Base-by-base conservation (phyloP, 2,888 invertebrate genomes). In the Mythimna albipuncta region DNA sequence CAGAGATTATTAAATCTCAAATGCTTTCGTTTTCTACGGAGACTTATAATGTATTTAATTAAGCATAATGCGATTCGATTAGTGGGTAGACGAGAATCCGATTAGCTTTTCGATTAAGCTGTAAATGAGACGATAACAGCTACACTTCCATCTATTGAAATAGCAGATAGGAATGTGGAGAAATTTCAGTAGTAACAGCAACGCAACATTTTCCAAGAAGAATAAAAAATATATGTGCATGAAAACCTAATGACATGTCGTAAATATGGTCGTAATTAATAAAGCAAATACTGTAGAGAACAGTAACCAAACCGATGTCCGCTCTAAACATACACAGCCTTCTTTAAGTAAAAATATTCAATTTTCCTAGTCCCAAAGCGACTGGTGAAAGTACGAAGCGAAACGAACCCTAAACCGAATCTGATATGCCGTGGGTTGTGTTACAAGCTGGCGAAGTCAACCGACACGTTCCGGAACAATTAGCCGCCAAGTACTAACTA, bases 401-500 rank as follows among this genome's bases (percentile, higher is more conserved):
- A 77, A 73, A 68, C 69, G 38, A 73, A 80, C 73, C 75, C 77
- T 72, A 76, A 73, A 69, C 58, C 47, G 64, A 77, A 87, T 65
- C 59, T 41, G 87, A 87, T 79, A 85, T 47, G 55, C 68, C 64
- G 64, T 69, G 65, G 68, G 81, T 87, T 64, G 38, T 54, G 68
- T 86, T 87, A 78, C 85, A 26, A 54, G 74, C 70, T 67, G 62
- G 72, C 44, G 64, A 77, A 68, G 73, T 72, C 64, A 72, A 71
- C 72, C 69, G 75, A 80, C 74, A 71, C 85, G 88, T 86, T 87
- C 85, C 83, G 88, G 78, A 86, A 86, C 82, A 83, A 85, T 86
- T 85, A 83, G 72, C 81, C 47, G 44, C 16, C 32, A 58, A 64
- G 52, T 72, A 62, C 70, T 64, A 38, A 64, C 72, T 70, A 66